Conservation (phyloP, 2,113 vertebrate species). For the Callocephalon fimbriatum region DNA sequence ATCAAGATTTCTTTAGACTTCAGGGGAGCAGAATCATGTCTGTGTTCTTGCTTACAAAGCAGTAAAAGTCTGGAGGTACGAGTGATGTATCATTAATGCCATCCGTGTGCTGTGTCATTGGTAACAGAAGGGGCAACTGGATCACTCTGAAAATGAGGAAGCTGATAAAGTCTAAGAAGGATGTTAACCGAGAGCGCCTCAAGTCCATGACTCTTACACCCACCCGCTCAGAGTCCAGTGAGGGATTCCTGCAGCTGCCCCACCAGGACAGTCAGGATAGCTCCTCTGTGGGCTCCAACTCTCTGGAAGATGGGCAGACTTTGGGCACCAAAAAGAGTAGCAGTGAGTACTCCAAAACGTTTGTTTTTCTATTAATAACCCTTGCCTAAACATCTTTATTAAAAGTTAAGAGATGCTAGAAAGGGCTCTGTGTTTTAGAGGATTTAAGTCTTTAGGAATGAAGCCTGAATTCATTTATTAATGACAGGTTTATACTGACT, state of each 20-base stretch:
- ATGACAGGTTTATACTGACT: not conserved
- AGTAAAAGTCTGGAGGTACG: not conserved
- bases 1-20: accelerated
- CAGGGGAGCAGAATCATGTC: not conserved
- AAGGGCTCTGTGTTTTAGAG: not conserved
- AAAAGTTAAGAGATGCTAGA: not conserved
- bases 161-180: constrained; percentile 94
- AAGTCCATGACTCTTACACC: constrained; percentile 91
- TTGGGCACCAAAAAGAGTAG: constrained; percentile 90
- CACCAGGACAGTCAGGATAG: constrained; percentile 94
- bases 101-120: constrained; percentile 18
- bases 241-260: constrained; percentile 89
- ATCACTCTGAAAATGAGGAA: constrained; percentile 98
- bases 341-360: constrained; percentile 85
- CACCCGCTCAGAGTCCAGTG: constrained; percentile 89
- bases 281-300: constrained; percentile 96
- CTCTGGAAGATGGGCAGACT: constrained; percentile 90
- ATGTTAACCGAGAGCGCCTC: constrained; percentile 88
- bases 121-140: constrained; percentile 94
- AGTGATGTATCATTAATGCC: not conserved
- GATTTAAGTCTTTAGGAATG: not conserved
- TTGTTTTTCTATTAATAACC: not conserved
- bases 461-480: not conserved
- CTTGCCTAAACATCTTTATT: not conserved
- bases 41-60: not conserved